Conservation (phyloP, 2,113 vertebrate species). For the Vanacampus margaritifer region DNA sequence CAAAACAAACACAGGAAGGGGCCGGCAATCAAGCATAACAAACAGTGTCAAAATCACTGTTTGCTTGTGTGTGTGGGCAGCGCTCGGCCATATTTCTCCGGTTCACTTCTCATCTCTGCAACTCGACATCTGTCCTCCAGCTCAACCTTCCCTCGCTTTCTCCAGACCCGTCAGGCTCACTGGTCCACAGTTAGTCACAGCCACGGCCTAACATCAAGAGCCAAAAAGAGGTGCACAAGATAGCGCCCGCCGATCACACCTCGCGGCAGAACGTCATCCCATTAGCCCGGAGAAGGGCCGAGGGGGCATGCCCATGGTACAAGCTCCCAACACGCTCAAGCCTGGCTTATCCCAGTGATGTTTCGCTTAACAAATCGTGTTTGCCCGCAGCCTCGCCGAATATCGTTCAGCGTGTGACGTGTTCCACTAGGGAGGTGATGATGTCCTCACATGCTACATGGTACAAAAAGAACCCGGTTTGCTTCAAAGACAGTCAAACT, state of each 20-base stretch:
- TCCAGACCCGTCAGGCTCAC: slow-evolving; percentile 28
- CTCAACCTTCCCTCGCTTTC: slow-evolving; percentile 19
- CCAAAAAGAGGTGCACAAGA: slow-evolving; percentile 12
- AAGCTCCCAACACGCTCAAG: slow-evolving; percentile 40
- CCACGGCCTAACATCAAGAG: slow-evolving; percentile 34
- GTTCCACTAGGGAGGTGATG: too few relatives aligned
- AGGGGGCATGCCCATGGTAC: slow-evolving; percentile 24
- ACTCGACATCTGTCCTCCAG: slow-evolving; percentile 1
- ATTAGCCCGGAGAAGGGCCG: slow-evolving; percentile 53
- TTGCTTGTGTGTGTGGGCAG: background rate
- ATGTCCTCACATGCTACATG: background rate
- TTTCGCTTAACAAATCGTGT: background rate
- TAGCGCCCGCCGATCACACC: slow-evolving; percentile 48
- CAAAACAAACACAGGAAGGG: slow-evolving; percentile 19
- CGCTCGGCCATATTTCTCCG: background rate
- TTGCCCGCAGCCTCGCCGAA: background rate
- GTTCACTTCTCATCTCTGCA: background rate
- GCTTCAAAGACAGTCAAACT: background rate
- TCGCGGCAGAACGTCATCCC: slow-evolving; percentile 62
- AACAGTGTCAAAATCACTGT: slow-evolving; percentile 8
- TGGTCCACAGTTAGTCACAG: slow-evolving; percentile 58
- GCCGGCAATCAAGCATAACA: slow-evolving; percentile 19
- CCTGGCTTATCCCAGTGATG: slow-evolving; percentile 22
- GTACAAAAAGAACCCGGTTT: background rate
- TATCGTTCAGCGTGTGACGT: background rate